phyloP scores from a whole-genome alignment of 2,113 vertebrate genomes.

The Irena cyanogastra region DNA sequence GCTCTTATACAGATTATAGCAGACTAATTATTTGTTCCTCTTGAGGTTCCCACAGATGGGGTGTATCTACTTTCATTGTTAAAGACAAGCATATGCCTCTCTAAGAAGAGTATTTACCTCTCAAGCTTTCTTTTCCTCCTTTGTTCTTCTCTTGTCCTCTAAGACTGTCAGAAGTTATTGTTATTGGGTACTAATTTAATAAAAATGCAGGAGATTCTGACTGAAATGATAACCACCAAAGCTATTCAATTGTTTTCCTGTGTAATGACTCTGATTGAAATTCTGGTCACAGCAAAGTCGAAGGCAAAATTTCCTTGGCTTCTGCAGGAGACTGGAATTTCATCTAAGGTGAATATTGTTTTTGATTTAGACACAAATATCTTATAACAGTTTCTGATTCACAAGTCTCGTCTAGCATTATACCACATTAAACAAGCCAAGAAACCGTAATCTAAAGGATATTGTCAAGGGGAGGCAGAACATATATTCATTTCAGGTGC shows the following conservation, averaged over 20 bases:
- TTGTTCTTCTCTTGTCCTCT: conserved; percentile 13
- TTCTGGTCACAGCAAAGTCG: background rate
- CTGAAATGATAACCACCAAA: conserved; percentile 38
- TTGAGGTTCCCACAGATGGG: background rate
- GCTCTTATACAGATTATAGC: background rate
- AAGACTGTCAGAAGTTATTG: background rate
- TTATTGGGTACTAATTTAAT: conserved; percentile 45
- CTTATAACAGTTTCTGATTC: conserved; percentile 3
- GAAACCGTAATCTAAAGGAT: background rate
- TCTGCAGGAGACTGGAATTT: conserved; percentile 17
- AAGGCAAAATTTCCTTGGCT: conserved; percentile 31
- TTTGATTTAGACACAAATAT: conserved; percentile 35
- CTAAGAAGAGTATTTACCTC: background rate
- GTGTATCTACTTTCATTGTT: background rate
- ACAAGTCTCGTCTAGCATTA: background rate
- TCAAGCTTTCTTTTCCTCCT: background rate
- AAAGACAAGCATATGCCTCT: background rate
- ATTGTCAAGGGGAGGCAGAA: background rate
- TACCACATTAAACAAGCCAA: background rate
- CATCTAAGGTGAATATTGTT: conserved; percentile 16
- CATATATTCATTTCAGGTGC: background rate
- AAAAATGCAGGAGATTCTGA: conserved; percentile 25
- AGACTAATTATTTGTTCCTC: conserved; percentile 16
- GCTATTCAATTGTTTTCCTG: conserved; percentile 12
- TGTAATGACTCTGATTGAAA: conserved; percentile 5